Percentiles rank a stretch among this genome's conserved stretches.
phyloP scores from a whole-genome alignment of 2,113 vertebrate genomes.

The Riparia riparia region DNA sequence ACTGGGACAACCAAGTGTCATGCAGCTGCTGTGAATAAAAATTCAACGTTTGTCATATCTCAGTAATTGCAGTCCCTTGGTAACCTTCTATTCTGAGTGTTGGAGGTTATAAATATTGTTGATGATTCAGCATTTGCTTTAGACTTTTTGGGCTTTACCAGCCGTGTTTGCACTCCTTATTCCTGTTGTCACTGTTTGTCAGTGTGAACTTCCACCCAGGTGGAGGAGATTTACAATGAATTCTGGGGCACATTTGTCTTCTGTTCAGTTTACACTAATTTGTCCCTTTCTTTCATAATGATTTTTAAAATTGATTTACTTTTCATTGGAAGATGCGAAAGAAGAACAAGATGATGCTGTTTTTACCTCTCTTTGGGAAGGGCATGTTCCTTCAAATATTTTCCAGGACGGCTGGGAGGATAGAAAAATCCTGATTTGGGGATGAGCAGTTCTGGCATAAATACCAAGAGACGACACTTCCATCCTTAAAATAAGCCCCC shows the following conservation, averaged over 20 bases:
- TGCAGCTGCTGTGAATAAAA: slow-evolving; percentile 47
- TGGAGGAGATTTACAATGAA: not conserved
- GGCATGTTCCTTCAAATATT: slow-evolving; percentile 14
- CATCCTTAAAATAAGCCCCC: slow-evolving; percentile 69
- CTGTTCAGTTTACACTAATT: not conserved
- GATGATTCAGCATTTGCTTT: slow-evolving; percentile 61
- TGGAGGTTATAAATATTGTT: slow-evolving; percentile 50
- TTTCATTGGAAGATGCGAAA: not conserved
- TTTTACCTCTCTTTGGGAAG: not conserved
- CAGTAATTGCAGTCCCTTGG: slow-evolving; percentile 35
- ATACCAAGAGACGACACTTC: slow-evolving; percentile 58
- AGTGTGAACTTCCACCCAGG: not conserved
- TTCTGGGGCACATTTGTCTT: not conserved
- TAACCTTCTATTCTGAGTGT: slow-evolving; percentile 28
- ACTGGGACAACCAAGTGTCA: not conserved
- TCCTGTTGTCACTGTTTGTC: not conserved
- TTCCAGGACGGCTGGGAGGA: slow-evolving; percentile 5
- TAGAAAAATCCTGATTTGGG: slow-evolving; percentile 38
- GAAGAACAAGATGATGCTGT: not conserved
- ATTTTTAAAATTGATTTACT: not conserved
- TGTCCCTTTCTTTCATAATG: not conserved
- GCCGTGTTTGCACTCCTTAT: not conserved
- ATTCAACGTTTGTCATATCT: slow-evolving; percentile 43
- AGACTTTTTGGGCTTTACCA: not conserved
- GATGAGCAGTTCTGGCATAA: slow-evolving; percentile 68